Base-by-base conservation (phyloP, 2,888 invertebrate genomes). In the Drosophila bunnanda region DNA sequence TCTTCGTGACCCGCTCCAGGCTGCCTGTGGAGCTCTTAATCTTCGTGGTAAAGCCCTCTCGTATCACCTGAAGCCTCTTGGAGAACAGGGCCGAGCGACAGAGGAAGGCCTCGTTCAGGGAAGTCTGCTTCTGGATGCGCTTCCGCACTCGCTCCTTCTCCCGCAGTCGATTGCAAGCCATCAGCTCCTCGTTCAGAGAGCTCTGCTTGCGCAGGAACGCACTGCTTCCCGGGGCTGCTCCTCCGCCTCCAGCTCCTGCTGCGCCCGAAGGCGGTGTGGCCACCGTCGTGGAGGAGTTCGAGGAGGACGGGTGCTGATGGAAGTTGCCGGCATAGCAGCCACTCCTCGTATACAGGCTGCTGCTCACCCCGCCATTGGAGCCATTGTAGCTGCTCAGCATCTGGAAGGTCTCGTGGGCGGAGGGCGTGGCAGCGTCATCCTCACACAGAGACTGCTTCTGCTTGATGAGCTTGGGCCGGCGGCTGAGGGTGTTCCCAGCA, bases 111-210 rank as follows among this genome's bases (percentile, higher is more conserved):
- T 97, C 97, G 90, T 97, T 97, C 15, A 97, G 93, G 8, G 97
- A 97, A 28, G 97, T 96, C 92, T 97, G 97, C 90, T 97, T 97
- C 90, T 96, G 97, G 78, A 97, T 97, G 89, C 97, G 96, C 88
- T 95, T 95, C 66, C 96, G 94, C 22, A 97, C 94, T 53, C 94
- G 94, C 90, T 97, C 97, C 86, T 97, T 97, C 91, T 97, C 97
- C 71, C 95, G 93, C 85, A 97, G 92, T 61, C 97, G 93, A 85
- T 97, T 97, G n/a, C 95, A 95, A 4, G 96, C 97, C 96, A 97
- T 97, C 15, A 97, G 93, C 90, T 97, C 97, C 91, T 97, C 97
- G 89, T 97, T 97, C 71, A 98, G 94, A 2, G 97, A 97, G 76
- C 96, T 95, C 91, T 98, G 97, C 89, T 98, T 93, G n/a, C 92